These are phyloP conservation scores for Melozone crissalis DNA, from an alignment of 2,113 vertebrate genomes.

Conservation along the genomic window DNA sequence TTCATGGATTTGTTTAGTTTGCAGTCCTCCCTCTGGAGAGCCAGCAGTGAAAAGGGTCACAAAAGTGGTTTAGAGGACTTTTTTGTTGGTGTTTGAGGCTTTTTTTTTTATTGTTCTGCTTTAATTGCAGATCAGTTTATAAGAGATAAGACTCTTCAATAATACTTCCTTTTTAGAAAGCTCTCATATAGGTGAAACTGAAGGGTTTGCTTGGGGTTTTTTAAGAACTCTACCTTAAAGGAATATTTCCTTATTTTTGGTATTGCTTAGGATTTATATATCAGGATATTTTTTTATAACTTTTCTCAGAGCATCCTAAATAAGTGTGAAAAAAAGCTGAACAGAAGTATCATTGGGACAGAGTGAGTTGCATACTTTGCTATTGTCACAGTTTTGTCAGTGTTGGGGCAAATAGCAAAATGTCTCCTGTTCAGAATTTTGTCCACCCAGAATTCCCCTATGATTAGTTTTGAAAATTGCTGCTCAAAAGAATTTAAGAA, in stretches of 20 bases:
- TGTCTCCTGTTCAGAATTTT: background rate
- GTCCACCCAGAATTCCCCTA: background rate
- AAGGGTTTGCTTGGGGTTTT: background rate
- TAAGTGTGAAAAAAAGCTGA: background rate
- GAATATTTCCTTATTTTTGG: background rate
- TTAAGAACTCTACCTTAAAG: background rate
- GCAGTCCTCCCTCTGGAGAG: background rate
- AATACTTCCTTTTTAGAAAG: background rate
- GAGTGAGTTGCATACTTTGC: background rate
- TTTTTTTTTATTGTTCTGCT: background rate
- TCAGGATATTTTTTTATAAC: background rate
- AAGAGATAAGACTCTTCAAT: background rate
- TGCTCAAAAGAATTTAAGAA: background rate
- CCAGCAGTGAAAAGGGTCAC: background rate
- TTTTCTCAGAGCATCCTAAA: background rate
- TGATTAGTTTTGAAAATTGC: background rate
- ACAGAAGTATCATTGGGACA: background rate
- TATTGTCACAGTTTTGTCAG: background rate
- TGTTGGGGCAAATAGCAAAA: background rate
- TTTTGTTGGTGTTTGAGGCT: background rate
- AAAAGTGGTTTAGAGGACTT: background rate
- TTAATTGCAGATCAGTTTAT: background rate
- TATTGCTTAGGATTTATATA: background rate
- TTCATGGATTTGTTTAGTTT: background rate
- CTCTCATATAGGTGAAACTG: background rate